phyloP scores from a whole-genome alignment of 2,797 vertebrate genomes.

The Galagoides demidoff region DNA sequence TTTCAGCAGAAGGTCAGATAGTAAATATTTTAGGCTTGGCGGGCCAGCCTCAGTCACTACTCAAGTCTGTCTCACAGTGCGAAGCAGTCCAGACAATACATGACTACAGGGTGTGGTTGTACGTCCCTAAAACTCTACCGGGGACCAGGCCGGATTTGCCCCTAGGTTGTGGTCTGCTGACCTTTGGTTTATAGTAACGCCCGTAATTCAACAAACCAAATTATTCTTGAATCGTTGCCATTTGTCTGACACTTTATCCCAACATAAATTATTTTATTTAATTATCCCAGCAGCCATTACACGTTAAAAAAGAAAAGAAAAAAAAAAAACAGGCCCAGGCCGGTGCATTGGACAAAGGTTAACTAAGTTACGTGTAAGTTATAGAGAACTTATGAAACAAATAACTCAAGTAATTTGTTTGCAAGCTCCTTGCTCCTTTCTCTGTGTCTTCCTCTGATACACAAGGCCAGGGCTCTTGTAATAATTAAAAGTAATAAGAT shows the following conservation, averaged over 20 bases:
- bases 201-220: background rate
- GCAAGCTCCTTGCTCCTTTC: background rate
- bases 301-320: background rate
- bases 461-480: background rate
- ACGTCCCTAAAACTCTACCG: conserved; percentile 38
- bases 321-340: background rate
- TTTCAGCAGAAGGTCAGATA: background rate
- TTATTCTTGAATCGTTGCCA: background rate
- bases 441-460: background rate
- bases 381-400: background rate
- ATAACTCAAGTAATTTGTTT: background rate
- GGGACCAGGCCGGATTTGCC: background rate
- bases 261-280: conserved; percentile 11
- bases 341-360: background rate
- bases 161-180: background rate
- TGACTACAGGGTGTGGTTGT: background rate
- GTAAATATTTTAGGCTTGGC: background rate
- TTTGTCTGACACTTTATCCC: background rate
- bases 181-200: background rate
- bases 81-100: background rate
- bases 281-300: background rate
- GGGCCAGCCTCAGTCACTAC: background rate
- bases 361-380: background rate
- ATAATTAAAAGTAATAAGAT: conserved; percentile 26
- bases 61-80: background rate